phyloP scores from a whole-genome alignment of 1,140 invertebrate species.

The Gryllus bimaculatus region DNA sequence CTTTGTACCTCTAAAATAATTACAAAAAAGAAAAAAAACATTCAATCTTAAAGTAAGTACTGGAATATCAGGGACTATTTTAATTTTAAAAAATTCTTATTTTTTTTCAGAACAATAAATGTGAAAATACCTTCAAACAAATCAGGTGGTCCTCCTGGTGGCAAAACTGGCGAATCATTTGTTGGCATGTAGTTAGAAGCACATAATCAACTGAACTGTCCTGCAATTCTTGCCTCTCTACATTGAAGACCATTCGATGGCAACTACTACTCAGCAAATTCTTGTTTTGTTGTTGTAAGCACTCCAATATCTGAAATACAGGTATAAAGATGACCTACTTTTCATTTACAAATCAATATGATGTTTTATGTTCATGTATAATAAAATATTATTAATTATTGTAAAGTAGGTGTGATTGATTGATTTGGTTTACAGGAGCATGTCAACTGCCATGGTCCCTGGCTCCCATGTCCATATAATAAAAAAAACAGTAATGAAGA shows the following conservation, averaged over 20 bases:
- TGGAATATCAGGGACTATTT: neutral
- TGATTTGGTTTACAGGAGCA: no score
- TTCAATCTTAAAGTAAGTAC: neutral
- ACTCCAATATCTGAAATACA: constrained; percentile 67
- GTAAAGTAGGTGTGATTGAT: no score
- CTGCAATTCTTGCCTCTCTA: constrained; percentile 73
- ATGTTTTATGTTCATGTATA: neutral
- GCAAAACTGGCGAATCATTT: constrained; percentile 75
- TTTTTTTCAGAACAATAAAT: neutral
- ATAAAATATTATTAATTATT: neutral
- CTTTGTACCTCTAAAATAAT: constrained; percentile 51
- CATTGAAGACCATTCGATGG: constrained; percentile 69
- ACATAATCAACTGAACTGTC: constrained; percentile 81
- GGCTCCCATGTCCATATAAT: no score
- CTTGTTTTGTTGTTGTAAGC: constrained; percentile 63
- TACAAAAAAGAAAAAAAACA: neutral
- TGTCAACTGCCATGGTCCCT: no score
- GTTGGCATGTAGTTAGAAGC: constrained; percentile 68
- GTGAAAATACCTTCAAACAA: constrained; percentile 33
- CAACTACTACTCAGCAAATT: constrained; percentile 53
- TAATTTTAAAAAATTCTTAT: neutral
- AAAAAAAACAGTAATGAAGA: no score
- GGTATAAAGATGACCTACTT: neutral
- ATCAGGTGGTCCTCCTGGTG: constrained; percentile 57
- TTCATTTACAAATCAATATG: neutral